Percentiles rank a stretch among this genome's conserved stretches.
These are phyloP conservation scores for Pseudorasbora parva DNA, from an alignment of 2,113 vertebrate genomes.

Conservation along the genomic window DNA sequence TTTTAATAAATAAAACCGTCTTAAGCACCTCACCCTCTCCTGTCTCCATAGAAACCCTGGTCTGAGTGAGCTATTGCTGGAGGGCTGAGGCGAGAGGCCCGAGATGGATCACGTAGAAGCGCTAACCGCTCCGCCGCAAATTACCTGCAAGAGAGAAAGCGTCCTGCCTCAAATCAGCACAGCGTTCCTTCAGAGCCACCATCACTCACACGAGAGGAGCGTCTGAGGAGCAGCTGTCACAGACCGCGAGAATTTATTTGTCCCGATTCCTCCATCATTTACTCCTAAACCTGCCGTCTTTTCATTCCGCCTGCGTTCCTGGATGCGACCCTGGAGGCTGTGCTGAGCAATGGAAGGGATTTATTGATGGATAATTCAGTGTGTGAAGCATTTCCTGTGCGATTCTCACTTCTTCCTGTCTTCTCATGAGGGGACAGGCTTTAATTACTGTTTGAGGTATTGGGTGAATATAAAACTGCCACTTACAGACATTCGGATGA, in stretches of 20 bases:
- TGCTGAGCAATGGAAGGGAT: constrained; percentile 27
- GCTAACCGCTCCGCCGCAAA: constrained; percentile 50
- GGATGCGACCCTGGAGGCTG: constrained; percentile 10
- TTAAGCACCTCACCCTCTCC: constrained; percentile 36
- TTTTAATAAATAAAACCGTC: constrained; percentile 59
- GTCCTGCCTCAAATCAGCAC: constrained; percentile 52
- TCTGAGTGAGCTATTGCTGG: constrained; percentile 40
- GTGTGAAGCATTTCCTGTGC: constrained; percentile 20
- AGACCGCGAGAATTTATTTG: constrained; percentile 9
- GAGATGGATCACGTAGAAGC: constrained; percentile 42
- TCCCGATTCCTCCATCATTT: constrained; percentile 51
- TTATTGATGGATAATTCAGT: constrained; percentile 39
- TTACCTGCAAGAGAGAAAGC: constrained; percentile 42
- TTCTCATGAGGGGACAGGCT: constrained; percentile 13
- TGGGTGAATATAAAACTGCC: constrained; percentile 5
- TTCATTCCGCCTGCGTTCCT: neutral
- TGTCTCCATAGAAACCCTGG: constrained; percentile 60
- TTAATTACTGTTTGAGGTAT: constrained; percentile 43
- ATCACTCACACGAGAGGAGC: constrained; percentile 42
- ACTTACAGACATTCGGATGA: constrained; percentile 11
- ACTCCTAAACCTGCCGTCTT: constrained; percentile 24
- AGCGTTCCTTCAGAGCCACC: constrained; percentile 17
- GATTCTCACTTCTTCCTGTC: neutral
- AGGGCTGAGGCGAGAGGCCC: constrained; percentile 44
- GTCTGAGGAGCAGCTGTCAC: constrained; percentile 51